Base-by-base conservation (phyloP, 2,113 vertebrate genomes). In the Microcebus murinus region DNA sequence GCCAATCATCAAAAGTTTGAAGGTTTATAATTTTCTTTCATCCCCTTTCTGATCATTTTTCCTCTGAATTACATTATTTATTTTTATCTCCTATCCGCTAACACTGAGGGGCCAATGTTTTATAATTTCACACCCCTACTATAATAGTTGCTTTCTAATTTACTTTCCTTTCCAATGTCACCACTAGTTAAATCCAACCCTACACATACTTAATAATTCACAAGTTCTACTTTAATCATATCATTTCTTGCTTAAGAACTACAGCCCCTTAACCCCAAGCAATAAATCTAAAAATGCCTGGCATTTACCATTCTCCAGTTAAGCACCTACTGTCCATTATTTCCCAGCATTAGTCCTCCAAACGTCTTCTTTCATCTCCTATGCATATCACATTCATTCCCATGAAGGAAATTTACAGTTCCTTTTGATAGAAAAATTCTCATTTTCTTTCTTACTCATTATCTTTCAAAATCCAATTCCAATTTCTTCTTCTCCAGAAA, bases 391-490 rank as follows among this genome's bases (percentile, higher is more conserved):
- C 8, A 86, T 63, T 76, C 3, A 48, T 23, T 79, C 29, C n/a
- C 39, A 81, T 8, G 77, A 77, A 91, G 42, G 17, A 84, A 95
- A 90, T 21, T 61, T 61, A 34, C 2, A 36, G 6, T 52, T 65
- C 39, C n/a, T 29, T 77, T 67, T 76, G 20, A 73, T 1, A 92
- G 25, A 63, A 27, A 95, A 95, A 87, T 91, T 52, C 23, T 57
- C 34, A 83, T 87, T 92, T 93, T 34, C 18, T 55, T 88, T 90
- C 39, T 70, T 87, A 82, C 10, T 88, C 34, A 65, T 61, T 29
- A 92, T 50, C 61, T 71, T 88, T 88, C 77, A 97, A 96, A 89
- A 91, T 68, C 52, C 57, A 87, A 84, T 52, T 55, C 59, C 70
- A 86, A 87, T 82, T 42, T 95, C 31, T 55, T 57, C 36, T 88